Percentiles rank a stretch among this genome's conserved stretches.
Evolutionary conservation across 2,113 vertebrate genomes (phyloP).

Genomic region (Cheirogaleus medius): DNA sequence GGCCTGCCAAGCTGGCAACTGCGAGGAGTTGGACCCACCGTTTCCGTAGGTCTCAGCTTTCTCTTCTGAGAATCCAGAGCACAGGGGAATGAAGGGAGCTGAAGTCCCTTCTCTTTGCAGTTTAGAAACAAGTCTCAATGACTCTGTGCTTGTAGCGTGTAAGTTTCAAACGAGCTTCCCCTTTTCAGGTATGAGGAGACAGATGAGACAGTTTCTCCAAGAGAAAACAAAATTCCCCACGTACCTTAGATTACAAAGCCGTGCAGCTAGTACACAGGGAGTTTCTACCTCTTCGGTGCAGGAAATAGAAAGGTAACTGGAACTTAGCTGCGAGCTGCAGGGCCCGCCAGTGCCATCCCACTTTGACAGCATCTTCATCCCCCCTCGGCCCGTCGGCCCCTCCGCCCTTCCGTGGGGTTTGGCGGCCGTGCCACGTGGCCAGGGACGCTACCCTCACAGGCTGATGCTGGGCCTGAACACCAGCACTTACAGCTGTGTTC

Average conservation of each 20-base stretch:
- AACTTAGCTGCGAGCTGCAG: neutral
- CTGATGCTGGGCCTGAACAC: neutral
- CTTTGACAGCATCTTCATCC: neutral
- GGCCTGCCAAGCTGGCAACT: neutral
- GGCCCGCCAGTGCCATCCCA: neutral
- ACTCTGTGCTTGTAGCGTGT: neutral
- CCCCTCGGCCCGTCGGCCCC: neutral
- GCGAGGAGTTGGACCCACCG: neutral
- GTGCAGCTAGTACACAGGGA: neutral
- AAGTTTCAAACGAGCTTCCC: conserved; percentile 52
- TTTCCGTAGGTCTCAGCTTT: neutral
- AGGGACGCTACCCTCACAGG: neutral
- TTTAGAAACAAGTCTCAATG: neutral
- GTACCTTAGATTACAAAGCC: neutral
- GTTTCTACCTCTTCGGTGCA: neutral
- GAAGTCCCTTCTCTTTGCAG: neutral
- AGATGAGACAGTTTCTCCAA: conserved; percentile 22
- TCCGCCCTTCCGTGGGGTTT: neutral
- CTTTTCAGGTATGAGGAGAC: neutral
- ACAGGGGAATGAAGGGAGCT: neutral
- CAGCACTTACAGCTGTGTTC: neutral
- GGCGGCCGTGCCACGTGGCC: neutral
- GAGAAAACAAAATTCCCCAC: conserved; percentile 42
- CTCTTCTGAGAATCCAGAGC: neutral
- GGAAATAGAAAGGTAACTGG: neutral